Conservation (phyloP, 2,113 vertebrate genomes). For the Nannobrachium achirus region DNA sequence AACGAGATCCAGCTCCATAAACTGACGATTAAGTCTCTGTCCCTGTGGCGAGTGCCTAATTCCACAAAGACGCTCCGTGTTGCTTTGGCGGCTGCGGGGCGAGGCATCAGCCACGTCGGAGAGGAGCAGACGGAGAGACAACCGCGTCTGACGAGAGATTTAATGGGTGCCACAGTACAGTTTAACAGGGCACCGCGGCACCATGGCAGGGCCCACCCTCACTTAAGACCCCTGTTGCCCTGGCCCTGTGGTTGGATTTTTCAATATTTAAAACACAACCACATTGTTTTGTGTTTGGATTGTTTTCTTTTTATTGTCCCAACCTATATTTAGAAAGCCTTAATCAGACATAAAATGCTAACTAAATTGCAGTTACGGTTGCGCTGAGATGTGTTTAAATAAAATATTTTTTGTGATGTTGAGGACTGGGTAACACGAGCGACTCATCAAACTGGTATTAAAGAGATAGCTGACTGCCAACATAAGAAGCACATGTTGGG, state of each 20-base stretch:
- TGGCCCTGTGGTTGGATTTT: slow-evolving; percentile 32
- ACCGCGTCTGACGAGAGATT: slow-evolving; percentile 68
- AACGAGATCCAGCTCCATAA: slow-evolving; percentile 74
- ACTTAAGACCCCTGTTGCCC: slow-evolving; percentile 20
- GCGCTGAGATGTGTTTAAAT: slow-evolving; percentile 32
- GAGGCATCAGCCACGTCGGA: slow-evolving; percentile 59
- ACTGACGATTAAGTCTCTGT: slow-evolving; percentile 73
- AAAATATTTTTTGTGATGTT: slow-evolving; percentile 16
- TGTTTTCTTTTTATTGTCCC: slow-evolving; percentile 18
- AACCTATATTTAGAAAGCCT: slow-evolving; percentile 55
- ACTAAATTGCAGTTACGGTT: slow-evolving; percentile 28
- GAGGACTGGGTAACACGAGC: slow-evolving; percentile 36
- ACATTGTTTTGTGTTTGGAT: slow-evolving; percentile 21
- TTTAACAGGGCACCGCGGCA: slow-evolving; percentile 36
- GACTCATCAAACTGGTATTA: slow-evolving; percentile 41
- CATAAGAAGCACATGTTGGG: slow-evolving; percentile 55
- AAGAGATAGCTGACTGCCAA: slow-evolving; percentile 35
- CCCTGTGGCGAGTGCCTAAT: slow-evolving; percentile 71
- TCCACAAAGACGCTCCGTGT: slow-evolving; percentile 59
- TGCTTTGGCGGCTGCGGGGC: slow-evolving; percentile 26
- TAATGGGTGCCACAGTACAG: slow-evolving; percentile 34
- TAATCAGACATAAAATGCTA: slow-evolving; percentile 41
- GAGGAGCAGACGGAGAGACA: slow-evolving; percentile 69
- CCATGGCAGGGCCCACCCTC: slow-evolving; percentile 25
- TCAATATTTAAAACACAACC: slow-evolving; percentile 9